These are phyloP conservation scores for Ichneumoninae sp. DNA, from an alignment of 2,888 invertebrate genomes.

Conservation along the genomic window DNA sequence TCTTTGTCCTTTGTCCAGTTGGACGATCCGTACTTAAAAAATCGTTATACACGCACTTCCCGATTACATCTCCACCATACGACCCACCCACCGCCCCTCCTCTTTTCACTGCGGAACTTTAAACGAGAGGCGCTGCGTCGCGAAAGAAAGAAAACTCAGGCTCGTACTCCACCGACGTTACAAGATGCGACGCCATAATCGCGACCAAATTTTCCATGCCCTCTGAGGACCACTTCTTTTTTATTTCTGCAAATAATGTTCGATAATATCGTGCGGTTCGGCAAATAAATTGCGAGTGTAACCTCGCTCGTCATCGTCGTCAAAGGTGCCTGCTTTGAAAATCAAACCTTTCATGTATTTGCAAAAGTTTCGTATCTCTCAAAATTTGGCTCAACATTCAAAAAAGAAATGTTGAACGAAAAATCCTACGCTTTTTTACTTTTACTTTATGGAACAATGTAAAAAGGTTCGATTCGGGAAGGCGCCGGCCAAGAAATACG, in stretches of 20 bases:
- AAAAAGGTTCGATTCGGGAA: constrained; percentile 8
- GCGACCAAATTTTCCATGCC: constrained; percentile 48
- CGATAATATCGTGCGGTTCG: background rate
- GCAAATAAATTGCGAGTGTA: background rate
- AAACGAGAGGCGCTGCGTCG: background rate
- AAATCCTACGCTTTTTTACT: background rate
- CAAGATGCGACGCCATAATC: constrained; percentile 3
- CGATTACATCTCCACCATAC: constrained; percentile 8
- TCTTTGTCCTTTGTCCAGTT: background rate
- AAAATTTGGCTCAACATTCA: background rate
- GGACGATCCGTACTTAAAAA: constrained; percentile 19
- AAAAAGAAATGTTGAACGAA: background rate
- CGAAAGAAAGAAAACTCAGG: constrained; percentile 36
- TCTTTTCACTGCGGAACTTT: constrained; percentile 42
- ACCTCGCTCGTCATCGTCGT: background rate
- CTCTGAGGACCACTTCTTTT: constrained; percentile 17
- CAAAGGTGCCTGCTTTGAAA: background rate
- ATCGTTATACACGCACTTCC: constrained; percentile 9
- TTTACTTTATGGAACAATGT: background rate
- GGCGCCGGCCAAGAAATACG: constrained; percentile 10
- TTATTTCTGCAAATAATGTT: constrained; percentile 16
- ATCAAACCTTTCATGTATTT: background rate
- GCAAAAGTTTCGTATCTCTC: background rate
- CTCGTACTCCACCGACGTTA: constrained; percentile 12
- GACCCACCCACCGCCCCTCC: constrained; percentile 60